Evolutionary conservation across 2,888 invertebrate species (phyloP), one percentile per base, ranked within the genome.

Genomic region (Nemoura dubitans): DNA sequence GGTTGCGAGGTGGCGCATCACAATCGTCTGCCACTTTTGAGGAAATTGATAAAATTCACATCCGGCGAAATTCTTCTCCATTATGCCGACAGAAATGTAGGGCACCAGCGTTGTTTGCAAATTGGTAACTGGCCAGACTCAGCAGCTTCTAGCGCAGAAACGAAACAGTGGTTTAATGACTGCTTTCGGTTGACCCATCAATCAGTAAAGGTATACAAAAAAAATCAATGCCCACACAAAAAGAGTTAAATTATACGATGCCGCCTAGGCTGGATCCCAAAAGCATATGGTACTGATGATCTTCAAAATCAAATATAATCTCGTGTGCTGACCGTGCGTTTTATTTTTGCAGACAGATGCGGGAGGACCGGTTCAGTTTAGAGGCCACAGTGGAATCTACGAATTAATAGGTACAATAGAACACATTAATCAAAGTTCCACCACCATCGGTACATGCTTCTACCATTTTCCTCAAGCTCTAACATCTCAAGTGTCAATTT

Each of bases 351-450:
- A 94, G 94, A 91, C 91, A 59, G 94, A 94, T 89, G 92, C 92
- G 16, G 94, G 94, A 25, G 91, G 93, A 26, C 92, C 94, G 0
- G 92, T 94, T 5, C 92, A 93, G 91, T 92, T 92, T 88, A 92
- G 93, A 80, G 91, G 92, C 0, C 91, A 92, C 76, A 89, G 89
- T 7, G 93, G 92, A 80, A 89, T 92, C 77, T 94, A 93, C 88
- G 93, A 94, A 89, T 90, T 94, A 59, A 90, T 93, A 77, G 94
- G 93, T 93, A 59, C 59, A 59, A 21, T 16, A 16, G 59, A 59
- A 59, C 59, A 59, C 59, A 59, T 59, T 7, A 59, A 59, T 59
- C 59, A 59, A 59, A 59, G 59, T 21, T 59, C 21, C 1, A 1
- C 59, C 59, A 21, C 59, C 36, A 36, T 59, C 21, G 14, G 6